These are phyloP conservation scores for Alexandromys fortis DNA, from an alignment of 2,113 vertebrate genomes.

Conservation along the genomic window DNA sequence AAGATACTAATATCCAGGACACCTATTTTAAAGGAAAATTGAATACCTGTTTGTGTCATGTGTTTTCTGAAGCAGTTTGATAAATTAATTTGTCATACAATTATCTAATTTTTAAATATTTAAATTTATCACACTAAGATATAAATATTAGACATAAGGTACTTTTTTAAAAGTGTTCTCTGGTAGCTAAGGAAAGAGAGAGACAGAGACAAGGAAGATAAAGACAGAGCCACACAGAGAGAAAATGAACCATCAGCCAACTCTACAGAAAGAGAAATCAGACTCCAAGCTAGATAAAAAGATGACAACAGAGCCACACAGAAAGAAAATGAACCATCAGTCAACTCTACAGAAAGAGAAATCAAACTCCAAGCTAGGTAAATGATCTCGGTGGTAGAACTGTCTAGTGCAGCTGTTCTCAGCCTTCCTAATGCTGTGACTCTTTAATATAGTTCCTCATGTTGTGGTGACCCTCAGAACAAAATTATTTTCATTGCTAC, in stretches of 20 bases:
- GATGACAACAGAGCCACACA: neutral
- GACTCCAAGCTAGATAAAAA: neutral
- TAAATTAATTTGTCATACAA: neutral
- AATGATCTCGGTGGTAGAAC: neutral
- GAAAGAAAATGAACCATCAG: neutral
- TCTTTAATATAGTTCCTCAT: neutral
- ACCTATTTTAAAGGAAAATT: neutral
- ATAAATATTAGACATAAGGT: neutral
- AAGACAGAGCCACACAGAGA: neutral
- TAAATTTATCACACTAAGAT: neutral
- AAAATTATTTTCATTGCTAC: neutral
- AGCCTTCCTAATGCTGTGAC: neutral
- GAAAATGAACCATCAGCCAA: neutral
- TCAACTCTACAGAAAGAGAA: neutral
- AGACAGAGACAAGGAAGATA: neutral
- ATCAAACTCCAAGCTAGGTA: neutral
- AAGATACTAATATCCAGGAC: neutral
- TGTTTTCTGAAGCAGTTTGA: neutral
- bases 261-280: neutral
- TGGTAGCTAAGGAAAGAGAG: neutral
- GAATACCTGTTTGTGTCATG: neutral
- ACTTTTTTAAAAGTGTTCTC: neutral
- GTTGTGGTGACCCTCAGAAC: neutral
- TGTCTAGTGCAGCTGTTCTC: neutral
- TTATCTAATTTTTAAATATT: neutral